A percentile compares a stretch with the other conserved stretches of the same genome.
Conservation (phyloP, 1,140 invertebrate species). For the Meteorus sp. region DNA sequence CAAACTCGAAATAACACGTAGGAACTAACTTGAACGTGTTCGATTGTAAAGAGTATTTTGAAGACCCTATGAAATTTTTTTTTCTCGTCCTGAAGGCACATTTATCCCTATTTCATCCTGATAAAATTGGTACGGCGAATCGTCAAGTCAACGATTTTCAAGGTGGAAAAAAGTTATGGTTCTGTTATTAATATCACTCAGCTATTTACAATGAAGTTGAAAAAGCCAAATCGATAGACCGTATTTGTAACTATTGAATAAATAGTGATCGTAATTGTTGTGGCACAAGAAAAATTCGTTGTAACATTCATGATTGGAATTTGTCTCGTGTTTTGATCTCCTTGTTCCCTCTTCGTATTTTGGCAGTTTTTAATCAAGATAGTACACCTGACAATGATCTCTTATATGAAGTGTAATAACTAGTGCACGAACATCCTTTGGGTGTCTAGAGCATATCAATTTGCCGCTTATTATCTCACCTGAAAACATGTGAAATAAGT, state of each 20-base stretch:
- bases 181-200: too few species aligned
- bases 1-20: too few species aligned
- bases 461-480: conserved; percentile 66
- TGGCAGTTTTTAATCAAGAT: conserved; percentile 46
- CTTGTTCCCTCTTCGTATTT: conserved; percentile 15
- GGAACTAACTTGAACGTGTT: too few species aligned
- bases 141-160: neutral
- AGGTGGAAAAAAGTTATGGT: too few species aligned
- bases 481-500: conserved; percentile 40
- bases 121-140: too few species aligned
- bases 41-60: neutral
- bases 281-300: conserved; percentile 7
- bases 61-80: too few species aligned
- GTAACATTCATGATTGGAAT: neutral
- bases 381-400: conserved; percentile 49
- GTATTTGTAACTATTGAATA: neutral
- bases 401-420: conserved; percentile 59
- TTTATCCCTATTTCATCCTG: too few species aligned
- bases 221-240: neutral
- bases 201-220: too few species aligned
- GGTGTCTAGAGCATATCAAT: conserved; percentile 65
- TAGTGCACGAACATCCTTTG: conserved; percentile 64
- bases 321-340: too few species aligned
- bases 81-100: too few species aligned
- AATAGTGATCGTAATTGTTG: too few species aligned